Conservation (phyloP, 1,140 invertebrate species). For the Drosophila rufa region DNA sequence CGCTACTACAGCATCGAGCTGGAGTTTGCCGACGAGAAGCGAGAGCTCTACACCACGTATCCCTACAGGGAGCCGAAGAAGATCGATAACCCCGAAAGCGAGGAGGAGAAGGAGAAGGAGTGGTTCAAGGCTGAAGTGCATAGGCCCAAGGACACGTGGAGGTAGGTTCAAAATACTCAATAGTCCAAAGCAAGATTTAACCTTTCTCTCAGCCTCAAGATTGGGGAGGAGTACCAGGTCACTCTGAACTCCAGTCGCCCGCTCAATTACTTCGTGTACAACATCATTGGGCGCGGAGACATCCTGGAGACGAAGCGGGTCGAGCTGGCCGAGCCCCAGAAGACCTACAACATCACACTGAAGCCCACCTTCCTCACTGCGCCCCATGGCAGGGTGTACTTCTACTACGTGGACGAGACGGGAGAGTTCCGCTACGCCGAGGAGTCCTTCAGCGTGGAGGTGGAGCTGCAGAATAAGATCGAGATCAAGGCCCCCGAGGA, state of each 20-base stretch:
- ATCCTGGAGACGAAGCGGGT: conserved; percentile 90
- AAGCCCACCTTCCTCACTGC: conserved; percentile 91
- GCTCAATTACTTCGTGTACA: conserved; percentile 91
- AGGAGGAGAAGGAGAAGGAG: conserved; percentile 66
- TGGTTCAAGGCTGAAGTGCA: conserved; percentile 60
- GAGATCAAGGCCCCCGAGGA: conserved; percentile 79
- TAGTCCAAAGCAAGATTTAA: not conserved
- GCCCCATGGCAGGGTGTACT: conserved; percentile 91
- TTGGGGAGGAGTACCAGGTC: conserved; percentile 91
- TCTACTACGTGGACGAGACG: conserved; percentile 89
- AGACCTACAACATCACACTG: conserved; percentile 86
- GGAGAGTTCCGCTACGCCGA: conserved; percentile 94
- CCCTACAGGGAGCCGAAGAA: conserved; percentile 76
- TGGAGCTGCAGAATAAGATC: conserved; percentile 90
- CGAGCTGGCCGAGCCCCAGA: conserved; percentile 75
- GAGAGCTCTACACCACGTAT: conserved; percentile 66
- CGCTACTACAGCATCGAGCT: conserved; percentile 69
- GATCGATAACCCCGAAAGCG: conserved; percentile 25
- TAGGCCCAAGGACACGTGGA: conserved; percentile 56
- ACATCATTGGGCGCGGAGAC: conserved; percentile 95
- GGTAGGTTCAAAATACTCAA: conserved; percentile 11
- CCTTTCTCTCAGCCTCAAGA: conserved; percentile 85
- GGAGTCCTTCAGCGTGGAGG: conserved; percentile 91
- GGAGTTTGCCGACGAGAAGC: conserved; percentile 58
- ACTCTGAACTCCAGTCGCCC: conserved; percentile 93